phyloP scores from a whole-genome alignment of 2,888 invertebrate genomes.

The Parnassius mnemosyne region DNA sequence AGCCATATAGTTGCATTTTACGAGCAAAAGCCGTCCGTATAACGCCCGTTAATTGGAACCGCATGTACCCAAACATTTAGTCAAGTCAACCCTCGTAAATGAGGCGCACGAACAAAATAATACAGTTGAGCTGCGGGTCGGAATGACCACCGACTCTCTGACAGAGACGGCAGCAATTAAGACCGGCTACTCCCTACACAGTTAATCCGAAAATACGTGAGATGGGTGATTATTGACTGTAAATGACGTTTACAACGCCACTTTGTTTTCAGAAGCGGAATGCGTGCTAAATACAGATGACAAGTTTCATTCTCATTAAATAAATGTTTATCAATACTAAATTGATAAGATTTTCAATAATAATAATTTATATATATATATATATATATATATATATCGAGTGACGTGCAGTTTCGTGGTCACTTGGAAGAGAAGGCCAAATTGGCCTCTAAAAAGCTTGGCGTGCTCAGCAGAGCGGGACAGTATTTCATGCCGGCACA shows the following conservation, averaged over 20 bases:
- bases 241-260: slow-evolving; percentile 50
- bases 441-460: too few species aligned
- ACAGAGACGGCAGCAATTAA: slow-evolving; percentile 69
- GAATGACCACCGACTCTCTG: slow-evolving; percentile 63
- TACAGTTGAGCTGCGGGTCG: slow-evolving; percentile 61
- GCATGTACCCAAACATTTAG: slow-evolving; percentile 45
- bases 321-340: background rate
- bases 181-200: slow-evolving; percentile 71
- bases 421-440: too few species aligned
- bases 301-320: background rate
- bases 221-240: slow-evolving; percentile 73
- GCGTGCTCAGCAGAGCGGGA: too few species aligned
- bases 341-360: background rate
- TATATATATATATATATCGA: too few species aligned
- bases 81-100: slow-evolving; percentile 64
- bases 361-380: too few species aligned
- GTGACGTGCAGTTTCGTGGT: too few species aligned
- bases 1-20: slow-evolving; percentile 37
- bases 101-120: slow-evolving; percentile 67
- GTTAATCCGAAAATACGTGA: slow-evolving; percentile 78
- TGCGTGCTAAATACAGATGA: background rate
- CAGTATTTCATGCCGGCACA: too few species aligned
- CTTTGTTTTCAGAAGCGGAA: slow-evolving; percentile 54
- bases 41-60: slow-evolving; percentile 22
- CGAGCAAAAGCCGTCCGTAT: slow-evolving; percentile 11